phyloP scores from a whole-genome alignment of 1,140 invertebrate genomes.

The Aphelinus certus region DNA sequence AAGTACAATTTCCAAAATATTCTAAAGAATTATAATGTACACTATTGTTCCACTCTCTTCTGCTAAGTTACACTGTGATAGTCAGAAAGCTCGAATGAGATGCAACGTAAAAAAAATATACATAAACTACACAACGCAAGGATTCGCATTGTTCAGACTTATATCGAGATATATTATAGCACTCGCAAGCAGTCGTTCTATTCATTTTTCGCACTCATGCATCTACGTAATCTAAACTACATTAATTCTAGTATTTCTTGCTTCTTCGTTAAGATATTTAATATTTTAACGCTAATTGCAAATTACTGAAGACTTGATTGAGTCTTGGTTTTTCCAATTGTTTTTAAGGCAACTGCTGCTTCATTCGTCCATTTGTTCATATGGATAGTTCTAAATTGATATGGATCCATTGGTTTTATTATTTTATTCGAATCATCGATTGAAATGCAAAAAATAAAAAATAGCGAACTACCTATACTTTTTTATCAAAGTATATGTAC shows the following conservation, averaged over 20 bases:
- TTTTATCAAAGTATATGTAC: constrained; percentile 24
- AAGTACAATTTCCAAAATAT: constrained; percentile 18
- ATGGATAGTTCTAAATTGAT: constrained; percentile 19
- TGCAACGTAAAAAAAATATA: constrained; percentile 33
- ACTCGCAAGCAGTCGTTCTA: constrained; percentile 25
- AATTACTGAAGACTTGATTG: constrained; percentile 11
- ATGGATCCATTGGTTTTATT: constrained; percentile 18
- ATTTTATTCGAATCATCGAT: constrained; percentile 21
- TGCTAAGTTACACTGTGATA: constrained; percentile 4
- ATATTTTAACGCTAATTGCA: constrained; percentile 32
- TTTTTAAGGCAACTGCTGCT: constrained; percentile 39
- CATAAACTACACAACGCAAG: constrained; percentile 1
- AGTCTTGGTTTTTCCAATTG: constrained; percentile 13
- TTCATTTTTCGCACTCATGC: constrained; percentile 5
- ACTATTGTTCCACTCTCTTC: constrained; percentile 6
- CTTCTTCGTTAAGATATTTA: constrained; percentile 25
- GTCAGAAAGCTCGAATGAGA: constrained; percentile 12
- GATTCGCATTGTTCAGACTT: constrained; percentile 35
- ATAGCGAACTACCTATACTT: neutral
- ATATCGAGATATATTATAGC: constrained; percentile 13
- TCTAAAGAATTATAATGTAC: constrained; percentile 19
- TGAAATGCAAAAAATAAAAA: constrained; percentile 31
- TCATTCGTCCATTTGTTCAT: constrained; percentile 34
- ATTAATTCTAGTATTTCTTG: constrained; percentile 17
- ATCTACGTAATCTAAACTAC: constrained; percentile 6